phyloP scores from a whole-genome alignment of 2,888 invertebrate genomes.

The Drosophila conformis region DNA sequence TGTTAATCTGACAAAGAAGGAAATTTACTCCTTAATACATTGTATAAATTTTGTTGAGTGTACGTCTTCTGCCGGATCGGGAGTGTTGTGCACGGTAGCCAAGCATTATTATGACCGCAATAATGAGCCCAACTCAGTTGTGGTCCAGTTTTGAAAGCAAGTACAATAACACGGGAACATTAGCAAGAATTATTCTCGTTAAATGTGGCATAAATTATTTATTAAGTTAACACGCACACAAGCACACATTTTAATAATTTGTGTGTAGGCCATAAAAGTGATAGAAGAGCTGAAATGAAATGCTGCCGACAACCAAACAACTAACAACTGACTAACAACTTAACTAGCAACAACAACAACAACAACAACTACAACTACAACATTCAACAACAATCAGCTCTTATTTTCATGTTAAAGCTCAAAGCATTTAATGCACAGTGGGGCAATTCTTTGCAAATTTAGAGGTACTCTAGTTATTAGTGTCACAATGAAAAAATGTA shows the following conservation, averaged over 20 bases:
- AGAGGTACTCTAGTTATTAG: too few relatives aligned
- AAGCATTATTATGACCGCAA: constrained; percentile 33
- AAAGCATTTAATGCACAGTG: constrained; percentile 60
- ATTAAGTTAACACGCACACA: constrained; percentile 37
- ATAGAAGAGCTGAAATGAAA: constrained; percentile 58
- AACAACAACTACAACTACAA: constrained; percentile 21
- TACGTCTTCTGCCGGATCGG: not conserved
- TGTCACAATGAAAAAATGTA: not conserved
- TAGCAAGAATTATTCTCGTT: constrained; percentile 73
- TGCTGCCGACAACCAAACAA: constrained; percentile 39
- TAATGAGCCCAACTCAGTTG: constrained; percentile 38
- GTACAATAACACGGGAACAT: constrained; percentile 37
- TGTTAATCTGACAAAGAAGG: not conserved
- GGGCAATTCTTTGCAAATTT: not conserved
- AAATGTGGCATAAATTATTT: constrained; percentile 69
- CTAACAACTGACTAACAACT: constrained; percentile 8
- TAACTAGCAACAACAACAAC: constrained; percentile 21
- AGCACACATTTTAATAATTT: constrained; percentile 34
- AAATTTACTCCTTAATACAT: not conserved
- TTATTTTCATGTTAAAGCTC: constrained; percentile 69
- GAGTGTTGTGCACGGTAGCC: constrained; percentile 18
- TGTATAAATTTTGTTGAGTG: not conserved
- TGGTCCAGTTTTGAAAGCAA: constrained; percentile 61
- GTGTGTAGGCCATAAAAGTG: constrained; percentile 49
- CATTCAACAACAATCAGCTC: constrained; percentile 51